Percentiles rank a stretch among this genome's conserved stretches.
These are phyloP conservation scores for Eupeodes corollae DNA, from an alignment of 1,140 invertebrate species.

Conservation along the genomic window DNA sequence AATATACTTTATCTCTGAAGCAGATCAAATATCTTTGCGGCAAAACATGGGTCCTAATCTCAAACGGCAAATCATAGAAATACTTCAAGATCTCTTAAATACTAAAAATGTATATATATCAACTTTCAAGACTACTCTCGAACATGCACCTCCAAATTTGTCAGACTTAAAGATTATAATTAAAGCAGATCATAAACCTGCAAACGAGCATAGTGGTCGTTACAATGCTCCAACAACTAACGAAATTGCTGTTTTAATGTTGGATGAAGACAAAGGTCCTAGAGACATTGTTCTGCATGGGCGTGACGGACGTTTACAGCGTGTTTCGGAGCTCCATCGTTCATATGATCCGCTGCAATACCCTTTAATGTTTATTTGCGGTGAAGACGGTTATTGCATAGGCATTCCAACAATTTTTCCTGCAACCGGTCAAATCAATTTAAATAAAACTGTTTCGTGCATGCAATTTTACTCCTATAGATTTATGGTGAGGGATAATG, in stretches of 20 bases:
- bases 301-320: slow-evolving; percentile 11
- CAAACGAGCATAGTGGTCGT: slow-evolving; percentile 22
- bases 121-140: slow-evolving; percentile 20
- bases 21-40: slow-evolving; percentile 8
- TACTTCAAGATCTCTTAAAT: slow-evolving; percentile 11
- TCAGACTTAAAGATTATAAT: slow-evolving; percentile 25
- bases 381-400: slow-evolving; percentile 11
- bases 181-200: slow-evolving; percentile 24
- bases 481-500: too few species aligned
- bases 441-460: too few species aligned
- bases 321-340: slow-evolving; percentile 19
- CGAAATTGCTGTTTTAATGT: slow-evolving; percentile 30
- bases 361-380: slow-evolving; percentile 28
- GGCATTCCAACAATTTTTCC: too few species aligned
- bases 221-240: slow-evolving; percentile 29
- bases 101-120: slow-evolving; percentile 8
- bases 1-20: not conserved
- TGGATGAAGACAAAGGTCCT: slow-evolving; percentile 23
- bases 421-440: too few species aligned
- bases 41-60: slow-evolving; percentile 14
- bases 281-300: slow-evolving; percentile 21
- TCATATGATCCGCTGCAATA: slow-evolving; percentile 34
- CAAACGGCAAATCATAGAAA: slow-evolving; percentile 19
- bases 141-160: slow-evolving; percentile 15
- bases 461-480: too few species aligned